Evolutionary conservation across 53 echinoderm and acorn worm species (phyloP).

Genomic region (Mesocentrotus franciscanus): DNA sequence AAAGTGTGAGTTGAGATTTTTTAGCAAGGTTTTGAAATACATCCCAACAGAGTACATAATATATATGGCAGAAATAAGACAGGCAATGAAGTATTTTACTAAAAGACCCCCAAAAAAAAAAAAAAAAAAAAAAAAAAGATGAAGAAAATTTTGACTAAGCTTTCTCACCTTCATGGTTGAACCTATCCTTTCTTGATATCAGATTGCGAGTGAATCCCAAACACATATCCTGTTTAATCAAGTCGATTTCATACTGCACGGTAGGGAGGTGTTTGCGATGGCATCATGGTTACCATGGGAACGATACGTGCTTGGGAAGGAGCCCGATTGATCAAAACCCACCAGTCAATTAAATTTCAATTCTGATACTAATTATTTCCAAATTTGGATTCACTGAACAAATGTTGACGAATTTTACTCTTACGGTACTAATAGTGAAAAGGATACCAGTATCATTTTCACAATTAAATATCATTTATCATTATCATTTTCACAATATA

Average conservation of each 20-base stretch:
- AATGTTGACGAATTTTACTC: not conserved
- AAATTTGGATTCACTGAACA: not conserved
- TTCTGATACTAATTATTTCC: slow-evolving; percentile 12
- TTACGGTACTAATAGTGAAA: not conserved
- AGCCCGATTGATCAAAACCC: not conserved
- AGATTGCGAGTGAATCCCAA: not conserved
- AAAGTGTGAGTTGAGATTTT: too few species aligned
- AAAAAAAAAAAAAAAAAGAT: not conserved
- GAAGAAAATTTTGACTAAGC: not conserved
- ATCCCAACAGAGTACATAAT: not conserved
- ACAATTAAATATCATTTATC: not conserved
- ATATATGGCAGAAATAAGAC: not conserved
- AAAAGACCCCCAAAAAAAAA: not conserved
- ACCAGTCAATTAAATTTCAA: slow-evolving; percentile 17
- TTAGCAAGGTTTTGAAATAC: too few species aligned
- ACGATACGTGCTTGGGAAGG: not conserved
- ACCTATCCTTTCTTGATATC: not conserved
- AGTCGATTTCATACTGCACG: not conserved
- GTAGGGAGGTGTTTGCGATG: not conserved
- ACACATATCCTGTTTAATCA: not conserved
- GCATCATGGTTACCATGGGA: not conserved
- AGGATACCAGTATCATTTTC: not conserved
- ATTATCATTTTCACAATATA: not conserved
- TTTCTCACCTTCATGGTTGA: not conserved
- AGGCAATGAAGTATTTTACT: not conserved